phyloP scores from a whole-genome alignment of 2,113 vertebrate genomes.

The Proteles cristata region DNA sequence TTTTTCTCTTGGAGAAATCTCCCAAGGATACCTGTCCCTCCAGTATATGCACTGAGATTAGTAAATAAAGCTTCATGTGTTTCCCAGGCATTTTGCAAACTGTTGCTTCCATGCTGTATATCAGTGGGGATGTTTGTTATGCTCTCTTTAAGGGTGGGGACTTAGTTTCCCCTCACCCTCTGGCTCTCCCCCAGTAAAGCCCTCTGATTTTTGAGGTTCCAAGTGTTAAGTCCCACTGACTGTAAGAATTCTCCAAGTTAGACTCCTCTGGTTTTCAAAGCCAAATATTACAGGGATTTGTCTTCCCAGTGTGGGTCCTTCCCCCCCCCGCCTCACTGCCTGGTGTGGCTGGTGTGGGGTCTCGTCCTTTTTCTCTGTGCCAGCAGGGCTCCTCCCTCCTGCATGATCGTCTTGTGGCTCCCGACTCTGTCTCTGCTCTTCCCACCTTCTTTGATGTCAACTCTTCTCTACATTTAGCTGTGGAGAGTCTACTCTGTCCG shows the following conservation, averaged over 20 bases:
- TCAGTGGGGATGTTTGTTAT: not conserved
- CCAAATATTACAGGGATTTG: not conserved
- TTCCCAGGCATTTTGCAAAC: not conserved
- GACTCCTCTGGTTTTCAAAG: not conserved
- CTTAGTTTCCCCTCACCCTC: not conserved
- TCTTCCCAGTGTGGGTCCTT: not conserved
- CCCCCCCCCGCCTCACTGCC: not conserved
- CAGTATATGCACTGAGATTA: not conserved
- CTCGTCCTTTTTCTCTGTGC: not conserved
- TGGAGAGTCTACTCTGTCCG: not conserved
- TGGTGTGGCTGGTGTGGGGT: not conserved
- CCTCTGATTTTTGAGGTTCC: not conserved
- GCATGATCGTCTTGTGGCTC: not conserved
- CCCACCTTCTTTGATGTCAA: not conserved
- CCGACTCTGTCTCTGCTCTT: not conserved
- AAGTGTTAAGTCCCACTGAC: not conserved
- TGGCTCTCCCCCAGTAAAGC: not conserved
- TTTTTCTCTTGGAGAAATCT: not conserved
- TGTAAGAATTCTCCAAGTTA: not conserved
- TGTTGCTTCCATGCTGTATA: not conserved
- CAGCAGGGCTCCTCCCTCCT: not conserved
- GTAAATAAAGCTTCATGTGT: not conserved
- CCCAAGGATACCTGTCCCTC: not conserved
- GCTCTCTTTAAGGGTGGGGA: not conserved
- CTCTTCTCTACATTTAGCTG: not conserved